Evolutionary conservation across 2,113 vertebrate genomes (phyloP).

Genomic region (Oncorhynchus nerka): DNA sequence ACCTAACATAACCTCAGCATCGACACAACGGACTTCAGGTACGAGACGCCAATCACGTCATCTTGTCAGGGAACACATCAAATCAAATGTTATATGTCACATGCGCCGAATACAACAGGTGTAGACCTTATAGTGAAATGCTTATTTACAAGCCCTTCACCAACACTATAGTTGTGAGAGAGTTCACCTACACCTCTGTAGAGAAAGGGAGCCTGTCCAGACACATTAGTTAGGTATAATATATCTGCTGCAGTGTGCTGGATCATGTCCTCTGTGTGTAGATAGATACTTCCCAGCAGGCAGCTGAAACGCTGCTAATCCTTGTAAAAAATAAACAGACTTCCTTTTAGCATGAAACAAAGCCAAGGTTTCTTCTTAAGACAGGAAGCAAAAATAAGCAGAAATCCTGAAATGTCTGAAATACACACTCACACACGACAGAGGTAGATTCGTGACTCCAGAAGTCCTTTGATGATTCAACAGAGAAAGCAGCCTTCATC

Average conservation of each 20-base stretch:
- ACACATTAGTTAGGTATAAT: neutral
- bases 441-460: neutral
- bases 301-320: neutral
- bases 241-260: neutral
- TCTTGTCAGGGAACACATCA: neutral
- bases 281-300: neutral
- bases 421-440: neutral
- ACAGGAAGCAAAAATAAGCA: neutral
- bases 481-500: neutral
- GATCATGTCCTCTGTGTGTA: neutral
- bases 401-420: neutral
- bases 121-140: no score
- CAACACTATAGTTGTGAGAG: neutral
- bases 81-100: no score
- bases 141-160: no score
- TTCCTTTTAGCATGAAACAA: neutral
- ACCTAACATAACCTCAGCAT: neutral
- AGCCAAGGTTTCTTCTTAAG: neutral
- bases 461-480: conserved; percentile 11
- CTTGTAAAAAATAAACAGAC: neutral
- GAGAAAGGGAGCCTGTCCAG: no score
- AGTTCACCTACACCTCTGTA: neutral
- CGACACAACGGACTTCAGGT: neutral
- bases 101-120: no score
- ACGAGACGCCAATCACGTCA: neutral